Base-by-base conservation (phyloP, 2,888 invertebrate species). In the Chromoteleia sp. region DNA sequence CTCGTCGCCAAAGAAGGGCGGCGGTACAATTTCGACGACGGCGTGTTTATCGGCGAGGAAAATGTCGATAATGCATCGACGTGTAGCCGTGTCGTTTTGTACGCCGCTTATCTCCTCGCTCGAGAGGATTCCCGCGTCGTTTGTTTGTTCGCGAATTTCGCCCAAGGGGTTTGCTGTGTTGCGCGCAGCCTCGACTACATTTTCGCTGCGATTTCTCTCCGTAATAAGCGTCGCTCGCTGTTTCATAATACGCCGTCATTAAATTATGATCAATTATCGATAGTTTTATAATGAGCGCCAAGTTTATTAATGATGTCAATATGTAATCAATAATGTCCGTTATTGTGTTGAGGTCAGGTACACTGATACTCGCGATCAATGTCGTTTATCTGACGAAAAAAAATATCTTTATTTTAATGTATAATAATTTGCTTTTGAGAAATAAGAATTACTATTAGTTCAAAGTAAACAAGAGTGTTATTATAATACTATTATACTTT, bases 71-170 rank as follows among this genome's bases (percentile, higher is more conserved):
- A 43, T 36, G 36, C 30, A 41, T 45, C 50, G 58, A 15, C 65
- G 39, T 33, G 29, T 71, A 71, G 39, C 50, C 21, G 41, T 61
- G 50, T 59, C 21, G 30, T 68, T 61, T 54, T 45, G 0, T 33
- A 29, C 48, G 17, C 54, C 59, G 54, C 58, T 76, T 68, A 68
- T 68, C 68, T 59, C 54, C 14, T 43, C 65, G 25, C 52, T 68
- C 67, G 65, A 15, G 65, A 65, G 50, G 33, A 41, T 54, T 48
- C n/a, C 17, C 29, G 50, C 45, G 30, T 39, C 58, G 58, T 52
- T 61, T 61, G 54, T 73, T 52, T 54, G 45, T n/a, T 73, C 52
- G 61, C 56, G 43, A 71, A 65, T 71, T 48, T 63, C 14, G 71
- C 71, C 71, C 58, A 58, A 65, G 63, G 63, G 70, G 21, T 10